Percentiles rank a stretch among this genome's conserved stretches.
Evolutionary conservation across 2,888 invertebrate genomes (phyloP).

Genomic region (Gibbula magus): DNA sequence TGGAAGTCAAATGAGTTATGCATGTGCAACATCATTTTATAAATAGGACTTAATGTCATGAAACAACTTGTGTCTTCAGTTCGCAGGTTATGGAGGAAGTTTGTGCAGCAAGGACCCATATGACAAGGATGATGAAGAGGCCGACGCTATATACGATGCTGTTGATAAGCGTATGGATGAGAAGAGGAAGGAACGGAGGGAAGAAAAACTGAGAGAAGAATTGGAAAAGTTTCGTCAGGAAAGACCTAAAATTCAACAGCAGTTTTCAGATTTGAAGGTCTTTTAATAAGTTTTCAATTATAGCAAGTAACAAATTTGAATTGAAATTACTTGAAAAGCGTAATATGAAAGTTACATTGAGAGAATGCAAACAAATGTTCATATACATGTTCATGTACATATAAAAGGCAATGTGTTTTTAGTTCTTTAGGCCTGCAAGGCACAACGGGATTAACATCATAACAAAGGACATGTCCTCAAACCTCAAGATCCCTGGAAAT

Average conservation of each 20-base stretch:
- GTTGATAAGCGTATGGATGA: slow-evolving; percentile 99
- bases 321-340: too few species aligned
- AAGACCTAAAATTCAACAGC: slow-evolving; percentile 98
- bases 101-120: slow-evolving; percentile 99
- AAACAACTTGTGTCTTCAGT: slow-evolving; percentile 75
- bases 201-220: slow-evolving; percentile 80
- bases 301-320: too few species aligned
- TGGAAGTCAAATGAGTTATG: background rate
- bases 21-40: background rate
- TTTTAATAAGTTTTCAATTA: background rate
- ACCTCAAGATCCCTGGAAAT: too few species aligned
- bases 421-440: too few species aligned
- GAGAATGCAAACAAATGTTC: too few species aligned
- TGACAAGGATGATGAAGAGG: slow-evolving; percentile 99
- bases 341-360: too few species aligned
- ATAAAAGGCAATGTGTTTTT: too few species aligned
- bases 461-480: too few species aligned
- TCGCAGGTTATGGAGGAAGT: slow-evolving; percentile 99
- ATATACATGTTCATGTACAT: too few species aligned
- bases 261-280: slow-evolving; percentile 95
- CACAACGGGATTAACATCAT: too few species aligned
- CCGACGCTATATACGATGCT: slow-evolving; percentile 98
- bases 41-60: background rate
- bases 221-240: slow-evolving; percentile 98
- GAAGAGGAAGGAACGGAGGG: slow-evolving; percentile 95